phyloP scores from a whole-genome alignment of 2,888 invertebrate genomes.

The Orthosia gracilis region DNA sequence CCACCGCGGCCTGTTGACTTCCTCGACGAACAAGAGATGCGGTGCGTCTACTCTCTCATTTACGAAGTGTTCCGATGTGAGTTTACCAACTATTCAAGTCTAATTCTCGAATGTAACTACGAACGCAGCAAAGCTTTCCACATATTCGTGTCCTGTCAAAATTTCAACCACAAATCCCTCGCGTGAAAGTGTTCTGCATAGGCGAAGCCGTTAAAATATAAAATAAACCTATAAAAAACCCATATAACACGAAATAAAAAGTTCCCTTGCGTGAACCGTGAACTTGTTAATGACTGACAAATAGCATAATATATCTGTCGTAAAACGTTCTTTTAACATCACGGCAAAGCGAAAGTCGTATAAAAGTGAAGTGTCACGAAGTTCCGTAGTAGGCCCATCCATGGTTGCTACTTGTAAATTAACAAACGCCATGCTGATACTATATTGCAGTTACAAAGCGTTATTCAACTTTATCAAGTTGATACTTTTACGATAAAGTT shows the following conservation, averaged over 20 bases:
- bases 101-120: constrained; percentile 10
- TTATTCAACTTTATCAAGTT: constrained; percentile 82
- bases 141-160: constrained; percentile 32
- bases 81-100: constrained; percentile 67
- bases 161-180: constrained; percentile 25
- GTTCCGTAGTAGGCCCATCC: constrained; percentile 45
- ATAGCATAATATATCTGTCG: constrained; percentile 57
- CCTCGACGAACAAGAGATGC: constrained; percentile 93
- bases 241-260: constrained; percentile 48
- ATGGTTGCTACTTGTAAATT: constrained; percentile 73
- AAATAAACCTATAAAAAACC: constrained; percentile 45
- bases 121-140: constrained; percentile 11
- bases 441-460: constrained; percentile 72
- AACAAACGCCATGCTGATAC: constrained; percentile 74
- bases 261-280: constrained; percentile 57
- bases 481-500: constrained; percentile 74
- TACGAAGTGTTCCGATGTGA: constrained; percentile 95
- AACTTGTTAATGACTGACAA: constrained; percentile 57
- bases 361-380: constrained; percentile 72
- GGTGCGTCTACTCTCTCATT: constrained; percentile 93
- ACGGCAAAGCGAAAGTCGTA: constrained; percentile 67
- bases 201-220: constrained; percentile 47
- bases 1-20: constrained; percentile 89
- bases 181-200: constrained; percentile 24
- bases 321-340: constrained; percentile 62